phyloP scores from a whole-genome alignment of 2,113 vertebrate species.

The Zapornia atra region DNA sequence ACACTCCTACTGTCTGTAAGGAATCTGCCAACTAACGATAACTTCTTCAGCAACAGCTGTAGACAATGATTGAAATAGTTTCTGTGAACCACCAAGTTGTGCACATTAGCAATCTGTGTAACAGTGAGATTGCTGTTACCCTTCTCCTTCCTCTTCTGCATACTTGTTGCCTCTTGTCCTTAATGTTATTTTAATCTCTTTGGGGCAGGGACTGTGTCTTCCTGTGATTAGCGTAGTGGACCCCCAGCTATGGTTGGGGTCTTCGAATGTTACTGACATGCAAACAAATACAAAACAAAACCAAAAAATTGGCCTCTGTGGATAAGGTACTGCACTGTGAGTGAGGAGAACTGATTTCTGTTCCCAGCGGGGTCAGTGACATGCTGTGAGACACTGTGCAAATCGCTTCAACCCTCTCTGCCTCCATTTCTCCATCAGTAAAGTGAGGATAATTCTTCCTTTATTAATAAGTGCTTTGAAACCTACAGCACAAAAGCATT shows the following conservation, averaged over 20 bases:
- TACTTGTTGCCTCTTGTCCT: slow-evolving; percentile 54
- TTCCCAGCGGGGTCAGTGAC: slow-evolving; percentile 64
- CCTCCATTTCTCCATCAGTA: slow-evolving; percentile 67
- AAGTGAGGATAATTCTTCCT: slow-evolving; percentile 67
- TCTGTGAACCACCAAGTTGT: neutral
- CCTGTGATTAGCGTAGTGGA: slow-evolving; percentile 52
- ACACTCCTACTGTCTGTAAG: neutral
- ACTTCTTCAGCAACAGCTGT: slow-evolving; percentile 7
- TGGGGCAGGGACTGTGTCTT: slow-evolving; percentile 64
- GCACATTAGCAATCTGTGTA: neutral
- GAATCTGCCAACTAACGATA: slow-evolving; percentile 11
- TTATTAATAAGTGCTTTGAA: slow-evolving; percentile 68
- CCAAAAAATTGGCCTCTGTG: slow-evolving; percentile 44
- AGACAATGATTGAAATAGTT: neutral
- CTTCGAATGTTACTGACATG: slow-evolving; percentile 46
- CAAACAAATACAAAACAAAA: slow-evolving; percentile 50
- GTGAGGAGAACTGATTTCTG: slow-evolving; percentile 68
- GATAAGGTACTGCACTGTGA: slow-evolving; percentile 58
- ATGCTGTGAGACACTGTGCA: slow-evolving; percentile 69
- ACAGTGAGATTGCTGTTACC: slow-evolving; percentile 52
- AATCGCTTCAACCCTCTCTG: slow-evolving; percentile 63
- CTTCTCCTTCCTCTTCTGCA: slow-evolving; percentile 26
- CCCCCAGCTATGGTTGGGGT: slow-evolving; percentile 42
- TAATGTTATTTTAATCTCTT: slow-evolving; percentile 68
- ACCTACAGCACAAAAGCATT: slow-evolving; percentile 61